A percentile compares a stretch with the other conserved stretches of the same genome.
Evolutionary conservation across 2,888 invertebrate species (phyloP).

Genomic region (Prosopocoilus inquinatus): DNA sequence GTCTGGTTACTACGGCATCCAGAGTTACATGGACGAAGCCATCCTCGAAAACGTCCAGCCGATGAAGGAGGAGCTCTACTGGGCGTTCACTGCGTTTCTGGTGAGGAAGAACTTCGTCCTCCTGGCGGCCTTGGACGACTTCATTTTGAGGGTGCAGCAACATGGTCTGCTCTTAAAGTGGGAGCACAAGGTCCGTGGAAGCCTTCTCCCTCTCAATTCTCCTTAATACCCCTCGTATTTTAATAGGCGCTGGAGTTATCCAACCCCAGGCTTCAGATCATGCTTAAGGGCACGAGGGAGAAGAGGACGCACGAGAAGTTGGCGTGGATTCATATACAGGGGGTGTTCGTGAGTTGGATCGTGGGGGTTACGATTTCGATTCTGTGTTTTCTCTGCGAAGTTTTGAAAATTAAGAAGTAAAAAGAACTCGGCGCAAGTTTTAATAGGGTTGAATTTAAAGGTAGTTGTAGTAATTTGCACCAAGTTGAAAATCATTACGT

Average conservation of each 20-base stretch:
- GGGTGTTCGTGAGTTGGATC: background rate
- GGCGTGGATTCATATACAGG: background rate
- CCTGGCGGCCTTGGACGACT: conserved; percentile 10
- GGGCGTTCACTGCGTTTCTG: conserved; percentile 3
- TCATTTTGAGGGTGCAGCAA: conserved; percentile 7
- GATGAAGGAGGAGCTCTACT: conserved; percentile 9
- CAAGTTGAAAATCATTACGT: no score
- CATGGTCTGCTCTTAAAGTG: conserved; percentile 13
- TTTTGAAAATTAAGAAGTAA: background rate
- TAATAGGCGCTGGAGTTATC: no score
- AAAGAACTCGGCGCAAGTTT: no score
- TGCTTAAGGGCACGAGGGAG: background rate
- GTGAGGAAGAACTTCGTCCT: conserved; percentile 14
- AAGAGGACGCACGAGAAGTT: background rate
- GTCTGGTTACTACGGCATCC: background rate
- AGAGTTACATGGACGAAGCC: background rate
- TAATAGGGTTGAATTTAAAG: no score
- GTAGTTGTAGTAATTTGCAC: no score
- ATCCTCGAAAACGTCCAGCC: background rate
- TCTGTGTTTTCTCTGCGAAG: conserved; percentile 7
- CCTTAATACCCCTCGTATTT: no score
- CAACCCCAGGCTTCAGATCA: background rate
- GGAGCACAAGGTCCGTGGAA: conserved; percentile 12
- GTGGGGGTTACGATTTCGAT: conserved; percentile 1
- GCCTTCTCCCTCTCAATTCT: no score